Evolutionary conservation across 2,888 invertebrate species (phyloP).

Genomic region (Lepidochitona cinerea): DNA sequence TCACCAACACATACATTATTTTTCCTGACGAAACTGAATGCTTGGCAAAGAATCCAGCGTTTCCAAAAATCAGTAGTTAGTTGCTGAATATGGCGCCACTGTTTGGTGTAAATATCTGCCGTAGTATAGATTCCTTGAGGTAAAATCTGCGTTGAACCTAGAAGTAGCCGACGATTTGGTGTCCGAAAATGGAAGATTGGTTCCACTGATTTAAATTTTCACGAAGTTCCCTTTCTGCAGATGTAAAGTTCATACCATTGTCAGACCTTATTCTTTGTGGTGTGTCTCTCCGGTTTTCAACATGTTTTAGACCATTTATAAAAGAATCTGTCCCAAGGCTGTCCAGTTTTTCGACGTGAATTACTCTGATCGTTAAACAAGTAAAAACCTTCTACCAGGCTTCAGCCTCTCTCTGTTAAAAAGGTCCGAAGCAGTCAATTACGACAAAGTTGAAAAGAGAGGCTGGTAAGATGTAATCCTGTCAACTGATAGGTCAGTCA

Average conservation of each 20-base stretch:
- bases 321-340: slow-evolving; percentile 28
- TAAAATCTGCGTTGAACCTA: background rate
- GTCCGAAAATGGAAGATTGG: background rate
- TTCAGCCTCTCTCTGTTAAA: slow-evolving; percentile 24
- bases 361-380: slow-evolving; percentile 28
- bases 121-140: background rate
- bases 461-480: background rate
- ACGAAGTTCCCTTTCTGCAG: slow-evolving; percentile 18
- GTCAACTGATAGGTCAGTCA: background rate
- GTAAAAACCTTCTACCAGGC: slow-evolving; percentile 31
- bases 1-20: no score
- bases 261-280: slow-evolving; percentile 28
- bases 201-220: no score
- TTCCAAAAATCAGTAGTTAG: no score
- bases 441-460: background rate
- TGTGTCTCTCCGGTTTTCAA: slow-evolving; percentile 14
- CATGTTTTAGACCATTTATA: background rate
- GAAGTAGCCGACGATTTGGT: slow-evolving; percentile 10
- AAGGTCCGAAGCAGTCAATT: slow-evolving; percentile 15
- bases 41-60: no score
- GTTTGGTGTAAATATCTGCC: background rate
- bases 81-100: no score
- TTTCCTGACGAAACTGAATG: no score
- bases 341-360: slow-evolving; percentile 32
- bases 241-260: slow-evolving; percentile 33